phyloP scores from a whole-genome alignment of 2,888 invertebrate species.

The Petrolisthes manimaculis region DNA sequence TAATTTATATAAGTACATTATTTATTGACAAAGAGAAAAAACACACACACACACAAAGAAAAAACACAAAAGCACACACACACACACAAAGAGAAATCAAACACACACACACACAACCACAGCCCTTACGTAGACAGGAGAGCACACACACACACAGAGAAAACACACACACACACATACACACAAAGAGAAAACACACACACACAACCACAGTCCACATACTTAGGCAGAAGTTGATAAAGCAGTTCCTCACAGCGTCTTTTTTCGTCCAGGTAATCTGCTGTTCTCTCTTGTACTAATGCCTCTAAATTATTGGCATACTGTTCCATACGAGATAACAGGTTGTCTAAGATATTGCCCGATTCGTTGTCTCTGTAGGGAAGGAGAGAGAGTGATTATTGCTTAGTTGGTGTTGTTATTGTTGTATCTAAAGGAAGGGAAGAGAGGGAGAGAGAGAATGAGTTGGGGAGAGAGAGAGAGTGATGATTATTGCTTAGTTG shows the following conservation, averaged over 20 bases:
- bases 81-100: too few relatives aligned
- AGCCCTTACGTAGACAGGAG: too few relatives aligned
- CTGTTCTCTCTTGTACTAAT: constrained; percentile 94
- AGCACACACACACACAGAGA: background rate
- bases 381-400: too few relatives aligned
- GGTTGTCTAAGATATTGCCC: constrained; percentile 94
- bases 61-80: too few relatives aligned
- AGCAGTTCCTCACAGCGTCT: constrained; percentile 96
- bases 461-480: too few relatives aligned
- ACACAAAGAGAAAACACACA: too few relatives aligned
- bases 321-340: constrained; percentile 97
- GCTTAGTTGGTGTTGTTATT: background rate
- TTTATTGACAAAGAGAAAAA: too few relatives aligned
- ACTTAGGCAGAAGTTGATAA: constrained; percentile 95
- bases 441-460: constrained; percentile 16
- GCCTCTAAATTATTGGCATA: constrained; percentile 98
- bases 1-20: too few relatives aligned
- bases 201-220: constrained; percentile 71
- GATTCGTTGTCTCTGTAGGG: constrained; percentile 84
- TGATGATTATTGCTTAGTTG: too few relatives aligned
- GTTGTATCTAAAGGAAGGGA: background rate
- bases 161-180: too few relatives aligned
- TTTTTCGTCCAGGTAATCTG: constrained; percentile 97
- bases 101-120: too few relatives aligned
- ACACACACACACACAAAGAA: too few relatives aligned